These are phyloP conservation scores for Dolichotis patagonum DNA, from an alignment of 2,113 vertebrate species.

Conservation along the genomic window DNA sequence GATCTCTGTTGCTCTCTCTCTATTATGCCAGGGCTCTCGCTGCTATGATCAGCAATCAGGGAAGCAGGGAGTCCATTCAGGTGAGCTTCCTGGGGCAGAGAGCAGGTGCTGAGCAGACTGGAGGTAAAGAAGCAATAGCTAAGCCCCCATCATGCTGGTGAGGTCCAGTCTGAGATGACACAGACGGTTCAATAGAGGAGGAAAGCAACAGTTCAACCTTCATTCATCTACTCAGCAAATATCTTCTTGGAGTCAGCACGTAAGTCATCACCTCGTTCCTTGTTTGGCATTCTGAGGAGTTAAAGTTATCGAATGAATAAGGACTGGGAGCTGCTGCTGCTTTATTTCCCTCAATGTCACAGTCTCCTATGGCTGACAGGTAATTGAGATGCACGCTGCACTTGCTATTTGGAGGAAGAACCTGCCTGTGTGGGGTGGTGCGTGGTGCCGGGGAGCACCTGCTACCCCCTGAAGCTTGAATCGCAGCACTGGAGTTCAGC, in stretches of 20 bases:
- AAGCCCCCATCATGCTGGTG: neutral
- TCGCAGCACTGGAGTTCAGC: neutral
- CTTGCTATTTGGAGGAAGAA: neutral
- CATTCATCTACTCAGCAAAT: neutral
- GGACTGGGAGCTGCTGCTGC: neutral
- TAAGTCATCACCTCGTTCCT: neutral
- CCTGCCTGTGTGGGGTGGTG: no score
- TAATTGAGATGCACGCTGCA: neutral
- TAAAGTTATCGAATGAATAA: neutral
- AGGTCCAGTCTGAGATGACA: neutral
- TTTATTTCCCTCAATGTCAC: neutral
- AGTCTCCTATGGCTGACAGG: neutral
- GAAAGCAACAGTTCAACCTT: no score
- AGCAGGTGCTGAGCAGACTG: neutral
- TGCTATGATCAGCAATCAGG: neutral
- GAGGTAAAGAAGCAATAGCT: neutral
- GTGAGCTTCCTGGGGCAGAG: neutral
- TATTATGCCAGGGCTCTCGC: neutral
- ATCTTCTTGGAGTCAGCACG: neutral
- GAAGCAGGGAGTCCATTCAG: neutral
- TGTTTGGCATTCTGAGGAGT: neutral
- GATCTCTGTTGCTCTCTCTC: neutral
- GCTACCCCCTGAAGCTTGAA: neutral
- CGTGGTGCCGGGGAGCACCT: neutral
- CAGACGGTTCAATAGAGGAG: neutral